Base-by-base conservation (phyloP, 2,797 vertebrate species). In the Erethizon dorsatum region DNA sequence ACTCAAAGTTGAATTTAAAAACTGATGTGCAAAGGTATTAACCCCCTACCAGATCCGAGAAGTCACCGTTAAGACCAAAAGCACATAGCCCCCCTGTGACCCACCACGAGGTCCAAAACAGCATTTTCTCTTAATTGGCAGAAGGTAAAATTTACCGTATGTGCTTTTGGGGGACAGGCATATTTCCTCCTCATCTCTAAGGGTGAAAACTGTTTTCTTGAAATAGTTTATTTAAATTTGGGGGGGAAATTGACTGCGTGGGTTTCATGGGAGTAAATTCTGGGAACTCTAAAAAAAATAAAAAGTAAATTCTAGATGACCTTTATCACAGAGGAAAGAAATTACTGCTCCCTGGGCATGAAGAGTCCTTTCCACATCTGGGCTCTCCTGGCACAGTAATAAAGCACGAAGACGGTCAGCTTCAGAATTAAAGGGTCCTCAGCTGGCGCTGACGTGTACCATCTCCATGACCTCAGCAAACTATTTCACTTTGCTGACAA, bases 181-280 rank as follows among this genome's bases (percentile, higher is more conserved):
- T 57, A n/a, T n/a, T 90, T 90, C 33, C 50, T 71, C 31, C 26
- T 59, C 9, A 45, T 91, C 89, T 69, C 82, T 88, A 52, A 69
- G 22, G 50, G 41, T 79, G 22, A 88, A 90, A 88, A 54, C 13
- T 45, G 28, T 15, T 59, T 45, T 90, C 88, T 79, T 71, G 2
- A 82, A 93, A 83, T 41, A 4, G 45, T 41, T 85, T 90, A 52
- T 84, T 95, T 95, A 67, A 59, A 78, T 90, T 79, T 80, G 7
- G 11, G 41, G 56, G 1, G 9, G 8, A 8, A 52, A 57, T 28
- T 73, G 61, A 79, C 59, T 63, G 45, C 57, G 61, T 91, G 69
- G 14, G 18, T 86, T 92, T 93, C 17, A 33, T 37, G 20, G 86
- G 37, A 50, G 50, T 78, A 84, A 90, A 88, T 47, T 87, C 54